Evolutionary conservation across 2,888 invertebrate species (phyloP).

Genomic region (Leptopilina syphax): DNA sequence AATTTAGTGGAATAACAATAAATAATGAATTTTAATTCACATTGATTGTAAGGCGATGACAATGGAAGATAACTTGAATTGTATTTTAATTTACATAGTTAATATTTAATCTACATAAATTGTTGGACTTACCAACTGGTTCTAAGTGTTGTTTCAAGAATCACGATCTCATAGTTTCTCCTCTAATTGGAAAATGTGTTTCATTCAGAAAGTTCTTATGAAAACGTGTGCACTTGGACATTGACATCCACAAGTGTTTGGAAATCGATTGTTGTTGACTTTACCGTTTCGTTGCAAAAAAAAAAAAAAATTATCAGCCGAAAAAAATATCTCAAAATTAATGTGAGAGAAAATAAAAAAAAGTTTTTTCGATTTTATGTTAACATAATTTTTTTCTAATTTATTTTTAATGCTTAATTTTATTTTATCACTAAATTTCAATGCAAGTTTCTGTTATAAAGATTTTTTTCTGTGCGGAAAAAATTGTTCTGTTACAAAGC

Average conservation of each 20-base stretch:
- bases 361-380: not conserved
- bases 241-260: constrained; percentile 10
- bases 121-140: constrained; percentile 32
- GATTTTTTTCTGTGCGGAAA: not conserved
- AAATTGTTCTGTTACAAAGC: not conserved
- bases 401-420: not conserved
- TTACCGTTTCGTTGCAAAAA: not conserved
- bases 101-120: constrained; percentile 16
- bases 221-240: not conserved
- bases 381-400: not conserved
- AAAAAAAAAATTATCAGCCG: too few species aligned
- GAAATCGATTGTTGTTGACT: not conserved
- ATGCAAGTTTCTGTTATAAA: not conserved
- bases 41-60: not conserved
- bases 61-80: not conserved
- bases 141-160: constrained; percentile 13
- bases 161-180: constrained; percentile 34
- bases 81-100: not conserved
- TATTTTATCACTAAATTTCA: not conserved
- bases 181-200: not conserved
- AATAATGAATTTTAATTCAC: too few species aligned
- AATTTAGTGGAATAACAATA: too few species aligned
- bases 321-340: not conserved
- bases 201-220: not conserved
- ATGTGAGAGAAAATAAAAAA: not conserved